Evolutionary conservation across 2,113 vertebrate genomes (phyloP).

Genomic region (Penelope pileata): DNA sequence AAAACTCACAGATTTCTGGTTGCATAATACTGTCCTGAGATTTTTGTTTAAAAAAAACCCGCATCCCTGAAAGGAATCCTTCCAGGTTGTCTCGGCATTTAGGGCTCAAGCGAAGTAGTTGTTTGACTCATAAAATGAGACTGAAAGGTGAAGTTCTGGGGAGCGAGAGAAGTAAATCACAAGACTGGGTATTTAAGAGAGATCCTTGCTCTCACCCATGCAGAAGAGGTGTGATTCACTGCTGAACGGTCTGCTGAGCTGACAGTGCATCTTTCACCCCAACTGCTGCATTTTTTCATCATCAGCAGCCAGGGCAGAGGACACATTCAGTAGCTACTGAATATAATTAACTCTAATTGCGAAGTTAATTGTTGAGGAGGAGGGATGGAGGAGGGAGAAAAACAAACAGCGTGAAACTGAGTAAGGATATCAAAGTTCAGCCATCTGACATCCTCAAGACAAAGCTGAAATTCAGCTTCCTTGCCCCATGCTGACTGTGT

Average conservation of each 20-base stretch:
- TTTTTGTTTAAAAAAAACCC: background rate
- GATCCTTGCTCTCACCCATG: background rate
- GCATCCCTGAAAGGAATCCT: background rate
- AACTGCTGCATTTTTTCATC: background rate
- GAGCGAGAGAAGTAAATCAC: background rate
- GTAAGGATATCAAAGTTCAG: conserved; percentile 36
- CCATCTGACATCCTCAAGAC: background rate
- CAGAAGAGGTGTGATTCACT: conserved; percentile 11
- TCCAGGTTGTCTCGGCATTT: background rate
- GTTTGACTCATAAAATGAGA: background rate
- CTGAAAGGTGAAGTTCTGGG: background rate
- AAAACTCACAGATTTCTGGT: background rate
- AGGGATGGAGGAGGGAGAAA: background rate
- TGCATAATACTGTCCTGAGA: background rate
- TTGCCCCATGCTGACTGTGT: background rate
- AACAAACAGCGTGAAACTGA: conserved; percentile 64
- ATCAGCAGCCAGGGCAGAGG: conserved; percentile 46
- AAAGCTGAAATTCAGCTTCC: background rate
- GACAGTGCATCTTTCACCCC: conserved; percentile 27
- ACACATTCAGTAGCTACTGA: conserved; percentile 30
- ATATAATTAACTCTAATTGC: conserved; percentile 72
- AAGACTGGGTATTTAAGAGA: background rate
- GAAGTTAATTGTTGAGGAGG: conserved; percentile 68
- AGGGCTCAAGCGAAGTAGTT: background rate
- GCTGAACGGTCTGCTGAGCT: conserved; percentile 3